A percentile compares a stretch with the other conserved stretches of the same genome.
phyloP scores from a whole-genome alignment of 2,797 vertebrate genomes.

The Pseudomugil gertrudae region DNA sequence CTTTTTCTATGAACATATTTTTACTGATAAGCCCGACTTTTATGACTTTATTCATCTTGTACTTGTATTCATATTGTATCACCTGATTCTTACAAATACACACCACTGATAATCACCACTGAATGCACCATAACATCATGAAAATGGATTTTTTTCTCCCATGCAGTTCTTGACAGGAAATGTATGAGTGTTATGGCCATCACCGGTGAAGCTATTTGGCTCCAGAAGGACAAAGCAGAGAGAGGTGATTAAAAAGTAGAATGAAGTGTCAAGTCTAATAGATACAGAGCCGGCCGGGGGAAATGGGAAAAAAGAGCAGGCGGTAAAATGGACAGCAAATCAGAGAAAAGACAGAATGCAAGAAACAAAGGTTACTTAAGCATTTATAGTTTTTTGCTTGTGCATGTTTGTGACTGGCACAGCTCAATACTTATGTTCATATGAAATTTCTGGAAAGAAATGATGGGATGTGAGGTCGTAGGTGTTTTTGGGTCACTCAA shows the following conservation, averaged over 20 bases:
- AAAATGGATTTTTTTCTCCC: conserved; percentile 43
- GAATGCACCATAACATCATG: conserved; percentile 13
- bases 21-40: too few species aligned
- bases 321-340: conserved; percentile 17
- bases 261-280: conserved; percentile 82
- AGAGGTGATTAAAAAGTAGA: conserved; percentile 80
- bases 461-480: conserved; percentile 42
- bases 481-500: conserved; percentile 58
- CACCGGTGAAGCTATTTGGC: conserved; percentile 73
- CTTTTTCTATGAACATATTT: too few species aligned
- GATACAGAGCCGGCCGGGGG: conserved; percentile 69
- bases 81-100: too few species aligned
- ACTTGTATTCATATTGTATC: too few species aligned
- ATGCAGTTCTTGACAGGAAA: conserved; percentile 46
- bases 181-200: conserved; percentile 56
- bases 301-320: conserved; percentile 55
- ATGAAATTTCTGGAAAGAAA: conserved; percentile 44
- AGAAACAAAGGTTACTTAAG: conserved; percentile 38
- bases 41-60: too few species aligned
- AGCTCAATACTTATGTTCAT: conserved; percentile 16
- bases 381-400: conserved; percentile 15
- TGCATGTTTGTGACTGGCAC: conserved; percentile 6
- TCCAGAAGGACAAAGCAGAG: conserved; percentile 69
- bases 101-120: too few species aligned
- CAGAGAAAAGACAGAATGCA: conserved; percentile 28